A percentile compares a stretch with the other conserved stretches of the same genome.
Conservation (phyloP, 35 echinoderm and acorn worm species). For the Holothuria glaberrima region DNA sequence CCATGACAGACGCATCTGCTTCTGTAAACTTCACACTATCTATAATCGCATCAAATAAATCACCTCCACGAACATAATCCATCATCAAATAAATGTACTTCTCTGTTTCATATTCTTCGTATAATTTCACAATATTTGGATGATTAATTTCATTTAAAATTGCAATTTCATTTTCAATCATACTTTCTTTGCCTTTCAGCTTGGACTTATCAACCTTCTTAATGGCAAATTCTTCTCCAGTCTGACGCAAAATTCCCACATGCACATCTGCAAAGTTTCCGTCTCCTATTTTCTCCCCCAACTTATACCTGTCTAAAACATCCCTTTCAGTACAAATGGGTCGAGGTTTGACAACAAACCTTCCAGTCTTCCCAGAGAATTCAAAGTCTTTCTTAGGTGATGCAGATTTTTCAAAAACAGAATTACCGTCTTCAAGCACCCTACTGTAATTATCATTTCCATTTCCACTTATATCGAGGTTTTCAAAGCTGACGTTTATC, state of each 20-base stretch:
- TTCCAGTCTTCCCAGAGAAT: constrained; percentile 49
- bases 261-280: constrained; percentile 97
- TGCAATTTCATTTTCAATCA: constrained; percentile 98
- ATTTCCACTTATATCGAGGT: neutral
- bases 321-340: constrained; percentile 69
- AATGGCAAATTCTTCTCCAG: constrained; percentile 87
- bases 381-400: constrained; percentile 42
- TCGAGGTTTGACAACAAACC: constrained; percentile 44
- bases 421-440: neutral
- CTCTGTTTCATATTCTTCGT: constrained; percentile 92
- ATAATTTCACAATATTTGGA: constrained; percentile 90
- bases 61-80: constrained; percentile 92
- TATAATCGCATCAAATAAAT: constrained; percentile 98
- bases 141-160: constrained; percentile 93
- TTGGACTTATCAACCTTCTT: constrained; percentile 96
- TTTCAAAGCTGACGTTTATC: neutral
- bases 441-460: neutral
- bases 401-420: neutral
- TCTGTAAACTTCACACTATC: constrained; percentile 99
- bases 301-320: constrained; percentile 75
- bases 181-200: constrained; percentile 89
- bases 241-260: constrained; percentile 62
- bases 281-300: constrained; percentile 94
- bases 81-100: constrained; percentile 95
- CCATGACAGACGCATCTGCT: constrained; percentile 86